Conservation (phyloP, 2,888 invertebrate genomes). For the Drosophila lutescens region DNA sequence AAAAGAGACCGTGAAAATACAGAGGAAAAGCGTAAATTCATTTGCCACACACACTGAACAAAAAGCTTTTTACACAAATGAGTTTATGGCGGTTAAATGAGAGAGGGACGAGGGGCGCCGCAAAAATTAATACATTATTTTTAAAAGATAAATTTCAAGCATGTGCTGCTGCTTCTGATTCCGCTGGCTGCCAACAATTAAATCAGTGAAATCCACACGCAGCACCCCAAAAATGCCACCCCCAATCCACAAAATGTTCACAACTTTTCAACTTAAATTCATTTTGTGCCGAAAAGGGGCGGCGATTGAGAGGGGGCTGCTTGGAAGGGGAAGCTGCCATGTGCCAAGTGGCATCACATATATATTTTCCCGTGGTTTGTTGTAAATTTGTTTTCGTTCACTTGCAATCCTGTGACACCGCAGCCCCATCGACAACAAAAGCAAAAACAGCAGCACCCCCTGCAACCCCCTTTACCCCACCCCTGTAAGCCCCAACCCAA, state of each 20-base stretch:
- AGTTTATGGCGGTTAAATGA: constrained; percentile 61
- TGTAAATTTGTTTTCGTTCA: constrained; percentile 79
- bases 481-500: not conserved
- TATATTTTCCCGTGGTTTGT: constrained; percentile 73
- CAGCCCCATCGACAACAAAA: constrained; percentile 41
- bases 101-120: constrained; percentile 47
- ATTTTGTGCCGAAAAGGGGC: constrained; percentile 58
- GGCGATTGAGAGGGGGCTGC: not conserved
- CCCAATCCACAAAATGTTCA: constrained; percentile 70
- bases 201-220: constrained; percentile 78
- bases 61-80: constrained; percentile 77
- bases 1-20: constrained; percentile 9
- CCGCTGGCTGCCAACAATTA: constrained; percentile 65
- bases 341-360: constrained; percentile 71
- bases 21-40: constrained; percentile 70
- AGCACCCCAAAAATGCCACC: constrained; percentile 42
- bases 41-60: constrained; percentile 62
- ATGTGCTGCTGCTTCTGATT: constrained; percentile 34
- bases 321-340: constrained; percentile 1
- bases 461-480: not conserved
- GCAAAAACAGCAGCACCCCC: not conserved
- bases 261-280: constrained; percentile 79
- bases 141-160: constrained; percentile 74
- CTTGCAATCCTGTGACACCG: constrained; percentile 74
- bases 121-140: constrained; percentile 79